Base-by-base conservation (phyloP, 2,797 vertebrate genomes). In the Mormyrops attenuatus region DNA sequence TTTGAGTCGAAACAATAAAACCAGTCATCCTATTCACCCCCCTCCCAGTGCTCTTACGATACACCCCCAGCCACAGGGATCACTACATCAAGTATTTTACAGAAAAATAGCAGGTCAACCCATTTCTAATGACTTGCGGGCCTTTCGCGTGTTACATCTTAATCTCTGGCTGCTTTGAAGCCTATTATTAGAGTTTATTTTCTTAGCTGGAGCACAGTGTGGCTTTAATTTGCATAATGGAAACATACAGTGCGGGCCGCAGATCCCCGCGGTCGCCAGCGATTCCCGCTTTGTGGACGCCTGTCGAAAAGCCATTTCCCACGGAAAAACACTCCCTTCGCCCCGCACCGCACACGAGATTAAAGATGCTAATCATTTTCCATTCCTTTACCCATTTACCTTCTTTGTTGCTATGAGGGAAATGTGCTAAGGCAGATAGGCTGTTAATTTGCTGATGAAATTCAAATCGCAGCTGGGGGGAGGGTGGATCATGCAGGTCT, bases 401-500 rank as follows among this genome's bases (percentile, higher is more conserved):
- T 77, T 41, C n/a, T 44, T 3, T 50, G 44, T 82, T 8, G 69
- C 69, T 77, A 38, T 77, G 69, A 41, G 69, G 69, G 34, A 77
- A 77, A 77, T 77, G 69, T 77, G 69, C 34, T 20, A 41, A 7
- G 30, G 34, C 34, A 41, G 34, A 77, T 77, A 38, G 34, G 15
- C 69, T 77, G 11, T 88, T 91, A 92, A 89, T 89, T 90, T 89
- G 90, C 90, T 92, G 91, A 55, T 91, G 90, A 93, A 92, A 93
- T 90, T 69, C 73, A 90, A 91, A 84, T 88, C 77, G 63, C 53
- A 89, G 69, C 53, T 85, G 92, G 92, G 91, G 93, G 90, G 49
- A 90, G 88, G 87, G 66, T 90, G 89, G 30, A 0, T 34, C 17
- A 77, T 0, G 69, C 34, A 77, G 69, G 26, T 13, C 69, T 73